Conservation (phyloP, 53 echinoderm and acorn worm species). For the Stichopus horrens region DNA sequence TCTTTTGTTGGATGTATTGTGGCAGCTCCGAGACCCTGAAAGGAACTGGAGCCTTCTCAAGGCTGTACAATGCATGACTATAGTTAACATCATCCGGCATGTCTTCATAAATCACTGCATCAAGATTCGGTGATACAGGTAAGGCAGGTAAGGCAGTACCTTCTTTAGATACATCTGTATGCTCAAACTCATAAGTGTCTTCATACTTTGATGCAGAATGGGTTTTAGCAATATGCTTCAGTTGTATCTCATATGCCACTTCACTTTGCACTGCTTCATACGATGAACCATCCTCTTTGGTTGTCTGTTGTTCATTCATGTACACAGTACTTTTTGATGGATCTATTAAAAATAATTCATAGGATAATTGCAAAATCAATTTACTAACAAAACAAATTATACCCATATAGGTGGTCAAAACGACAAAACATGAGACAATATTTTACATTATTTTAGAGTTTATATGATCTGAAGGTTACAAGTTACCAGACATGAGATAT, state of each 20-base stretch:
- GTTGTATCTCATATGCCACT: background rate
- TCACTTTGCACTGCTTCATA: background rate
- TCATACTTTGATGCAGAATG: background rate
- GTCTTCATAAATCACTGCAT: constrained; percentile 17
- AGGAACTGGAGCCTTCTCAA: background rate
- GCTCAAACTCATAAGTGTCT: background rate
- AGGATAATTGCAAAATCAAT: too few species aligned
- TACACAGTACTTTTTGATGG: background rate
- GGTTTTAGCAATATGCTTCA: background rate
- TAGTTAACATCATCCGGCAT: constrained; percentile 12
- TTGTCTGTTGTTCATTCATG: background rate
- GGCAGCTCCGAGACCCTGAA: constrained; percentile 13
- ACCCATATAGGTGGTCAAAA: too few species aligned
- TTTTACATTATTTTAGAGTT: too few species aligned
- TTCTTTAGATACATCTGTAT: background rate
- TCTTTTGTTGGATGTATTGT: constrained; percentile 12
- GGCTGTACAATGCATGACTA: background rate
- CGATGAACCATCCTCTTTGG: background rate
- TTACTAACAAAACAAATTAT: too few species aligned
- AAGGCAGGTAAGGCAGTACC: background rate
- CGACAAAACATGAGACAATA: too few species aligned
- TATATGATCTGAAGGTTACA: too few species aligned
- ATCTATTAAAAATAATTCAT: background rate
- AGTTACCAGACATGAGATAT: too few species aligned
- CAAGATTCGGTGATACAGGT: background rate